phyloP scores from a whole-genome alignment of 1,140 invertebrate genomes.

The Andricus grossulariae region DNA sequence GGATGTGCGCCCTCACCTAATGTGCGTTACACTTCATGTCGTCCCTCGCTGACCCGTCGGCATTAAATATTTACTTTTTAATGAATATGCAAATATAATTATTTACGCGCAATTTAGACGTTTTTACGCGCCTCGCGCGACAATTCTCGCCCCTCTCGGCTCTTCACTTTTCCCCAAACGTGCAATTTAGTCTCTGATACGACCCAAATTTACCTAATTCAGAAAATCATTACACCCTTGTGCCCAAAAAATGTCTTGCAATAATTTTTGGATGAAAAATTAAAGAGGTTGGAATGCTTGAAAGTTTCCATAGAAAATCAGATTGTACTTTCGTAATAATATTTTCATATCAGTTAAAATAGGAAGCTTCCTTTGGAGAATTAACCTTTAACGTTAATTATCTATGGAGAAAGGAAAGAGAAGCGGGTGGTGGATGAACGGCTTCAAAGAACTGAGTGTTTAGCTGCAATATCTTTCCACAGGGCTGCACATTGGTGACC shows the following conservation, averaged over 20 bases:
- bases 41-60: slow-evolving; percentile 55
- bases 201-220: no score
- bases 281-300: neutral
- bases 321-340: slow-evolving; percentile 19
- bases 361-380: slow-evolving; percentile 39
- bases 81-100: slow-evolving; percentile 78
- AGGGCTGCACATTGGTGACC: slow-evolving; percentile 63
- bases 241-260: slow-evolving; percentile 34
- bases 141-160: slow-evolving; percentile 48
- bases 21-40: slow-evolving; percentile 70
- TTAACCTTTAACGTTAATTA: slow-evolving; percentile 72
- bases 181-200: no score
- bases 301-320: neutral
- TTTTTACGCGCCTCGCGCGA: slow-evolving; percentile 68
- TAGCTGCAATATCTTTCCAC: slow-evolving; percentile 69
- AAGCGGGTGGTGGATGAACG: slow-evolving; percentile 43
- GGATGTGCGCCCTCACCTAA: slow-evolving; percentile 53
- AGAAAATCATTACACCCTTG: no score
- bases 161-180: slow-evolving; percentile 31
- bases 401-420: slow-evolving; percentile 47
- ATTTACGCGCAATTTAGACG: slow-evolving; percentile 75
- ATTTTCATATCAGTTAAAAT: neutral
- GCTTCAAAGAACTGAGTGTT: slow-evolving; percentile 69
- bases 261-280: slow-evolving; percentile 27
- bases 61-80: slow-evolving; percentile 77